phyloP scores from a whole-genome alignment of 1,140 invertebrate species.

The Drosophila santomea region DNA sequence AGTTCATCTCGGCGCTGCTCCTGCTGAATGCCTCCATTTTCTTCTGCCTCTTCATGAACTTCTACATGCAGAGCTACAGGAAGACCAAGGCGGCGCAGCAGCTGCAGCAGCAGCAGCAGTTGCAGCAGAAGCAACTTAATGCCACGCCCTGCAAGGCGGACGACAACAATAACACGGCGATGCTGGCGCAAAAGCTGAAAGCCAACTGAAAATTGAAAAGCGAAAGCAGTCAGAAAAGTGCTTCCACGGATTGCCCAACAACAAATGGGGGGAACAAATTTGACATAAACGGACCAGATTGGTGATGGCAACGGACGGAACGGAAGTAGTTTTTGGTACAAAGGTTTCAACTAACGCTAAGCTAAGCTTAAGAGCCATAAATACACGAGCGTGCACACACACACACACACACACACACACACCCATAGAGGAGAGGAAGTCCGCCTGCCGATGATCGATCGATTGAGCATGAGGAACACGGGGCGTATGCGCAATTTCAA shows the following conservation, averaged over 20 bases:
- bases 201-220: slow-evolving; percentile 31
- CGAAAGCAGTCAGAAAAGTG: slow-evolving; percentile 22
- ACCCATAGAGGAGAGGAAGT: slow-evolving; percentile 8
- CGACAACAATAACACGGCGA: slow-evolving; percentile 51
- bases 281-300: slow-evolving; percentile 63
- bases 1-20: slow-evolving; percentile 90
- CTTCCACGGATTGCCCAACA: slow-evolving; percentile 51
- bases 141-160: slow-evolving; percentile 29
- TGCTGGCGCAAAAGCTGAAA: slow-evolving; percentile 59
- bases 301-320: slow-evolving; percentile 66
- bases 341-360: slow-evolving; percentile 73
- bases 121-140: slow-evolving; percentile 21
- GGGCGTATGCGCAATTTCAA: slow-evolving; percentile 48
- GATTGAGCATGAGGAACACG: slow-evolving; percentile 1
- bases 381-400: slow-evolving; percentile 42
- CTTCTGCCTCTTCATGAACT: slow-evolving; percentile 95
- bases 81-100: slow-evolving; percentile 74
- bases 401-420: background rate
- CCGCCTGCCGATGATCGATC: slow-evolving; percentile 19
- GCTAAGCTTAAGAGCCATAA: slow-evolving; percentile 74
- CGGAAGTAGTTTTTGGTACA: slow-evolving; percentile 75
- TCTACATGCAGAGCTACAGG: slow-evolving; percentile 94
- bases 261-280: slow-evolving; percentile 38
- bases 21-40: slow-evolving; percentile 95
- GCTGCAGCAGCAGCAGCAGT: slow-evolving; percentile 23